These are phyloP conservation scores for Pyrocephalus nanus DNA, from an alignment of 2,797 vertebrate species.

Conservation along the genomic window DNA sequence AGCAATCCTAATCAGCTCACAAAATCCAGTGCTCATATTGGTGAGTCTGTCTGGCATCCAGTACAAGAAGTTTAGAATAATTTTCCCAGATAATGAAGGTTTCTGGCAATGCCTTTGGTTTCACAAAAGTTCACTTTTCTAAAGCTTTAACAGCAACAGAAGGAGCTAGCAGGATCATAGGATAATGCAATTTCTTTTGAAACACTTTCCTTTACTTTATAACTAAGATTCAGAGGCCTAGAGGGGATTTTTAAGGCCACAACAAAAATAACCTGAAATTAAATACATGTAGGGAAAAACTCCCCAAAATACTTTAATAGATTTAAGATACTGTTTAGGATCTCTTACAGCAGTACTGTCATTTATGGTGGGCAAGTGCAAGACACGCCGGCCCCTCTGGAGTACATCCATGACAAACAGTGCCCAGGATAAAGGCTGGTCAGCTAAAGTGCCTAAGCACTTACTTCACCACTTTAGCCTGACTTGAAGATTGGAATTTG, in stretches of 20 bases:
- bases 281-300: not conserved
- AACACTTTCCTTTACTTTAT: not conserved
- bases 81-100: not conserved
- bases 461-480: not conserved
- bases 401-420: not conserved
- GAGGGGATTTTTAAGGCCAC: not conserved
- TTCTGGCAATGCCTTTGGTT: not conserved
- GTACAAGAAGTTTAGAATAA: not conserved
- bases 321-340: not conserved
- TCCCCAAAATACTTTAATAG: not conserved
- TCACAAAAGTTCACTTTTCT: not conserved
- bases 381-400: not conserved
- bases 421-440: not conserved
- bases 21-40: not conserved
- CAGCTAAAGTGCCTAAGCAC: not conserved
- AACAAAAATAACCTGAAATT: not conserved
- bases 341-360: not conserved
- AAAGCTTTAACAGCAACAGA: not conserved
- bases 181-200: not conserved
- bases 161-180: not conserved
- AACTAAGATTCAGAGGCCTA: not conserved
- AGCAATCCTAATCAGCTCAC: not conserved
- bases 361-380: rapidly evolving
- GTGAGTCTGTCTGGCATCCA: not conserved
- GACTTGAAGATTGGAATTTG: not conserved